These are phyloP conservation scores for Drosophila baimaii DNA, from an alignment of 1,140 invertebrate genomes.

Conservation along the genomic window DNA sequence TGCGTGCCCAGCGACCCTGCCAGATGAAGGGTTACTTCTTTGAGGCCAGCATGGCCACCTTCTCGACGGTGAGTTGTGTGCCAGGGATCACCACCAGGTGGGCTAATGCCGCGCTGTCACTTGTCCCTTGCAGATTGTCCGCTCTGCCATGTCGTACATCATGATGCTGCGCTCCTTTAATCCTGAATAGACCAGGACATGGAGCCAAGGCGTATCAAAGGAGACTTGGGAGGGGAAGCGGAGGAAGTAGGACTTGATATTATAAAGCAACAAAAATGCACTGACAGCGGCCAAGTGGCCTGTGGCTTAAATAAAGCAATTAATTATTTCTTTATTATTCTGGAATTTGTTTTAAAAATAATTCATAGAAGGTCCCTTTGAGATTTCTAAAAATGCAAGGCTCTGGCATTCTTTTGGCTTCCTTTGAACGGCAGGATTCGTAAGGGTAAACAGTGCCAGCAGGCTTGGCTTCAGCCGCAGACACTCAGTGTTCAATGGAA, in stretches of 20 bases:
- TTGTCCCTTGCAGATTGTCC: constrained; percentile 53
- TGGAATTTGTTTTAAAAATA: background rate
- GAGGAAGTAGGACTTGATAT: background rate
- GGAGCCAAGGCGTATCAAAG: background rate
- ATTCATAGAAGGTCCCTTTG: background rate
- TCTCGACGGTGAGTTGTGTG: constrained; percentile 62
- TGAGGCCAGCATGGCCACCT: constrained; percentile 72
- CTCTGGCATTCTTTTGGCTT: background rate
- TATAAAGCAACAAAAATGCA: constrained; percentile 2
- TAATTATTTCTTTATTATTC: background rate
- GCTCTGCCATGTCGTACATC: constrained; percentile 68
- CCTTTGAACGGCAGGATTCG: too few relatives aligned
- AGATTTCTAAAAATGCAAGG: background rate
- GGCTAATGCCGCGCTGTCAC: background rate
- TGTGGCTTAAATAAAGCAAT: background rate
- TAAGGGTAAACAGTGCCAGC: too few relatives aligned
- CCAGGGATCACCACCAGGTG: too few relatives aligned
- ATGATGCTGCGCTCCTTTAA: constrained; percentile 76
- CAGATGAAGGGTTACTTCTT: constrained; percentile 68
- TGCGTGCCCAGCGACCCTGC: constrained; percentile 65
- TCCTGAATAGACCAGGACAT: constrained; percentile 10
- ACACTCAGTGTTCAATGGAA: background rate
- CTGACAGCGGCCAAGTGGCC: background rate
- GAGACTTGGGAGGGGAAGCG: background rate
- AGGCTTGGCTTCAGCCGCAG: background rate